These are phyloP conservation scores for Lomographa bimaculata DNA, from an alignment of 2,888 invertebrate genomes.

Conservation along the genomic window DNA sequence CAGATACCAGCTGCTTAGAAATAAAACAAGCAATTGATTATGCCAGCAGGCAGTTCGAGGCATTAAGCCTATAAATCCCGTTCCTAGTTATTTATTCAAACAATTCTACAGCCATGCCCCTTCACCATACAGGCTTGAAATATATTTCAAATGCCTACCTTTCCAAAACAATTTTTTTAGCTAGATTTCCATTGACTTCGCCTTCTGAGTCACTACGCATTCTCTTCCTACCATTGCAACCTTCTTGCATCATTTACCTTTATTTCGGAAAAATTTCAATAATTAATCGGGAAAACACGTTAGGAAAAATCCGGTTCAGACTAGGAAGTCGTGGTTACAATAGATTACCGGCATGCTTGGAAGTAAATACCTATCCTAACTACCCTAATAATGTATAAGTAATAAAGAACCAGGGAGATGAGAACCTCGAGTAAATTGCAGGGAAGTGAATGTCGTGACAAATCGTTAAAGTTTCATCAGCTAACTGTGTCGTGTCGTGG, in stretches of 20 bases:
- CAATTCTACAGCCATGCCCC: conserved; percentile 13
- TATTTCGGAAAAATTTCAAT: conserved; percentile 29
- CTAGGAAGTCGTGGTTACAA: conserved; percentile 4
- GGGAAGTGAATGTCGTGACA: background rate
- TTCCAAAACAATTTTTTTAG: conserved; percentile 57
- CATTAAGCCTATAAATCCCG: too few species aligned
- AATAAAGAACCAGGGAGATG: too few species aligned
- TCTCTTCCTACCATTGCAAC: conserved; percentile 57
- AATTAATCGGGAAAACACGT: background rate
- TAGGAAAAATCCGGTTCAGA: conserved; percentile 9
- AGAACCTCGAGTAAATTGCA: background rate
- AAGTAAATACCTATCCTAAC: too few species aligned
- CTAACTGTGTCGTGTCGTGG: conserved; percentile 10
- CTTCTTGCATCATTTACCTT: conserved; percentile 47
- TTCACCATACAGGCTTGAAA: conserved; percentile 18
- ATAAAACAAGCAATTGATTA: too few species aligned
- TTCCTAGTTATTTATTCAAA: too few species aligned
- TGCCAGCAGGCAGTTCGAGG: too few species aligned
- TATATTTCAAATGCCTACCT: conserved; percentile 50
- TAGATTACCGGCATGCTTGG: too few species aligned
- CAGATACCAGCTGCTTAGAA: too few species aligned
- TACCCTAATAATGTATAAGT: too few species aligned
- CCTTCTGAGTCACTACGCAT: conserved; percentile 58
- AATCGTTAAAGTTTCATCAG: conserved; percentile 1
- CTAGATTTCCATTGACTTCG: conserved; percentile 54